Base-by-base conservation (phyloP, 2,113 vertebrate genomes). In the pig (Sus scrofa) region DNA sequence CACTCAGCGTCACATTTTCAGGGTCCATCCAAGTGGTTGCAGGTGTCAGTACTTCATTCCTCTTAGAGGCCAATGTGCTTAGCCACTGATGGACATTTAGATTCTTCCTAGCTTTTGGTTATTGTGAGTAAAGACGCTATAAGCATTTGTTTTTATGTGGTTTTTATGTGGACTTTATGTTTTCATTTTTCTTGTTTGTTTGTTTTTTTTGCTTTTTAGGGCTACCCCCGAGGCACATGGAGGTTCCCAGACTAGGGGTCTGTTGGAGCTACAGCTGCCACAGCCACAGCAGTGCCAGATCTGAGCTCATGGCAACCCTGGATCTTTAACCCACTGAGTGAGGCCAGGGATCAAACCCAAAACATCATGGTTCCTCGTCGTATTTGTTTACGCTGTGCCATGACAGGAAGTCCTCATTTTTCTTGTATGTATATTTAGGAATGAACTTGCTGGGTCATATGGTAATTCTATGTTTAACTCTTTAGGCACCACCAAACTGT, bases 181-280 rank as follows among this genome's bases (percentile, higher is more conserved):
- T 92, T 86, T 95, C 9, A 44, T 73, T 73, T 81, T n/a, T 95
- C 30, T n/a, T n/a, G n/a, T n/a, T n/a, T n/a, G n/a, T n/a, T 68
- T 44, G n/a, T 44, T 44, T 44, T 44, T 44, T 44, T 44, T 44
- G 4, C 44, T 44, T 44, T 44, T 44, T 44, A 44, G 44, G 44
- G 44, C 44, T 44, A 8, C 44, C 4, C 44, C 44, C 8, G 44
- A 4, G 8, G 44, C 44, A 44, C 8, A 44, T 44, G 44, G 44
- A 44, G 44, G 44, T 44, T 44, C 44, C 44, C 44, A 44, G 44
- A 8, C 44, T 44, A 44, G 44, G 44, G 44, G 44, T 44, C 44
- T 44, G 8, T 44, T 44, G 44, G 44, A 44, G 8, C 44, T 44
- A 44, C 44, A 44, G 8, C 44, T 44, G 44, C 44, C 44, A 44